phyloP scores from a whole-genome alignment of 1,140 invertebrate species.

The Dendrolimus kikuchii region DNA sequence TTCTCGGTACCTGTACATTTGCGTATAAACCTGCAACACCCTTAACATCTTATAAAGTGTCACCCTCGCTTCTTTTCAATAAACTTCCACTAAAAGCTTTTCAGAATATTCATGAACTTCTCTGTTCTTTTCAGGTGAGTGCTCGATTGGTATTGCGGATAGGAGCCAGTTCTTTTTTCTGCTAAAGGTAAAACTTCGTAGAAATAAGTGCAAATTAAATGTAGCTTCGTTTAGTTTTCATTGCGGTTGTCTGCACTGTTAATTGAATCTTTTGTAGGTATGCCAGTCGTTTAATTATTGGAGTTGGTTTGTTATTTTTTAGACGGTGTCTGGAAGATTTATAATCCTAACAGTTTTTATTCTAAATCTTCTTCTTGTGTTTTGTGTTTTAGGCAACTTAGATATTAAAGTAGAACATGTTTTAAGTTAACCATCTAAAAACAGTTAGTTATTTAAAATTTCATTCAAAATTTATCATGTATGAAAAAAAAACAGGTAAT shows the following conservation, averaged over 20 bases:
- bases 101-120: constrained; percentile 63
- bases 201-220: constrained; percentile 26
- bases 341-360: no score
- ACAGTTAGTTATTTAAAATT: no score
- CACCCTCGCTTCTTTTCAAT: constrained; percentile 48
- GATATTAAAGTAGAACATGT: no score
- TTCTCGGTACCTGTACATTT: background rate
- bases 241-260: constrained; percentile 6
- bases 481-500: no score
- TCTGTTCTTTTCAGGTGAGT: constrained; percentile 63
- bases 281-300: no score
- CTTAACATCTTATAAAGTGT: constrained; percentile 24
- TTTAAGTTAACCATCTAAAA: no score
- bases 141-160: constrained; percentile 33
- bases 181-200: constrained; percentile 4
- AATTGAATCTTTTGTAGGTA: constrained; percentile 6
- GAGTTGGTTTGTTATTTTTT: no score
- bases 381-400: no score
- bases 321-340: no score
- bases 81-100: constrained; percentile 58
- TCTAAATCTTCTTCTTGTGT: no score
- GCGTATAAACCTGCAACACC: constrained; percentile 6
- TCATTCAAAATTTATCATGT: no score
- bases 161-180: constrained; percentile 20
- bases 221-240: constrained; percentile 14